Evolutionary conservation across 2,797 vertebrate genomes (phyloP), one percentile per base, ranked within the genome.

Genomic region (Oreochromis grahami): DNA sequence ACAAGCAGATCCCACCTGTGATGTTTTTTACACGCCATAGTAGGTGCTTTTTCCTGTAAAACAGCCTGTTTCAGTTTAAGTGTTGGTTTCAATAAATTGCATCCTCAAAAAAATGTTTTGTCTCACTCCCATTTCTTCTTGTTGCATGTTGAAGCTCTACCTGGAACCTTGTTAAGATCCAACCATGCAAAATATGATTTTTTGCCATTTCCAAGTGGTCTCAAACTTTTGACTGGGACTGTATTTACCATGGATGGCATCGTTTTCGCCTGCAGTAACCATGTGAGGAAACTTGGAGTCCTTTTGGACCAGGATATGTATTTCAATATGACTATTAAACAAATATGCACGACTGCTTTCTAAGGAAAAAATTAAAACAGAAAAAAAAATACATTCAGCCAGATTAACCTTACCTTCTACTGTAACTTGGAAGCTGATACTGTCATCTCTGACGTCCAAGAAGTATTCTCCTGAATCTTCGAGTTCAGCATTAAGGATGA

Each of bases 391-490:
- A 7, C 72, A 65, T 60, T 58, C 1, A 24, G 2, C 5, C 2
- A 11, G 36, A 65, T 36, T 1, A 24, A 51, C 11, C 21, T 32
- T 96, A 99, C 98, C 98, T 97, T 98, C 93, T 82, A 99, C 97
- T 0, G 84, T 96, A 90, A 99, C 93, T 2, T 96, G 93, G 95
- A 99, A 99, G 93, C 94, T 85, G 50, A 98, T 93, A 76, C 87
- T 98, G 94, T 99, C 98, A 4, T 98, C 95, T 5, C 93, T 94
- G 0, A 95, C 96, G 88, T 99, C 97, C 6, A 98, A 96, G 82
- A 98, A 95, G 92, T 99, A 99, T 81, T 98, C 97, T 84, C 98
- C 98, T 0, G 97, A 91, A 19, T 99, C 98, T 81, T 84, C n/a
- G 3, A 92, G 91, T 1, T 95, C 97, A 15, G 97, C 85, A 0